Conservation (phyloP, 2,888 invertebrate genomes). For the Harmothoe impar region DNA sequence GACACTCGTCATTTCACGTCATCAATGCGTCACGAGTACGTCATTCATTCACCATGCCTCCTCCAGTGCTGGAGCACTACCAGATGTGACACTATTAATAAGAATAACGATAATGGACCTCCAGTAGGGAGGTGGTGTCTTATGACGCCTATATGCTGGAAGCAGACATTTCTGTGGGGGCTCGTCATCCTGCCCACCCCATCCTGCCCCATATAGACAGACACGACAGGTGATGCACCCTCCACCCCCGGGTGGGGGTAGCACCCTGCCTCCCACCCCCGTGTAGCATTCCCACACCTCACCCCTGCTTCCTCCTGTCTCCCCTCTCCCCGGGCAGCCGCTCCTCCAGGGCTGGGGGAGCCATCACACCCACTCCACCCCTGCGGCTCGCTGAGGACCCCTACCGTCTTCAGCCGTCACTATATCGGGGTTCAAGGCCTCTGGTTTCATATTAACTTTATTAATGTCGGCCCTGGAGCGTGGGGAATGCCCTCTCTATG, state of each 20-base stretch:
- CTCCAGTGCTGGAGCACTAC: not conserved
- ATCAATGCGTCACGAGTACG: not conserved
- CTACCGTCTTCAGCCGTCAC: not conserved
- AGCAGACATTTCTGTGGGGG: not conserved
- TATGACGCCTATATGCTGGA: not conserved
- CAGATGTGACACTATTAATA: constrained; percentile 34
- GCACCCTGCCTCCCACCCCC: constrained; percentile 29
- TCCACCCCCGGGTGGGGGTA: not conserved
- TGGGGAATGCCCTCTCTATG: not conserved
- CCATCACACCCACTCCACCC: not conserved
- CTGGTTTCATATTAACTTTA: constrained; percentile 57
- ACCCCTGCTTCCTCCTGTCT: not conserved
- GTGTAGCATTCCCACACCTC: not conserved
- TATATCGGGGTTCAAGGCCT: constrained; percentile 32
- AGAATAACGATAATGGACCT: not conserved
- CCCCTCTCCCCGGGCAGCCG: constrained; percentile 5
- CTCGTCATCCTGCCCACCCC: not conserved
- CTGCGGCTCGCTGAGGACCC: not conserved
- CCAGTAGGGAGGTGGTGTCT: not conserved
- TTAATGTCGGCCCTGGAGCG: constrained; percentile 11
- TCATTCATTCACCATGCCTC: not conserved
- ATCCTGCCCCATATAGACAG: constrained; percentile 11
- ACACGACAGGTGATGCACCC: constrained; percentile 53
- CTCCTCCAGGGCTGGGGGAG: not conserved
- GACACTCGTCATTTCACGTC: constrained; percentile 11